Base-by-base conservation (phyloP, 2,797 vertebrate species). In the Pseudochaenichthys georgianus region DNA sequence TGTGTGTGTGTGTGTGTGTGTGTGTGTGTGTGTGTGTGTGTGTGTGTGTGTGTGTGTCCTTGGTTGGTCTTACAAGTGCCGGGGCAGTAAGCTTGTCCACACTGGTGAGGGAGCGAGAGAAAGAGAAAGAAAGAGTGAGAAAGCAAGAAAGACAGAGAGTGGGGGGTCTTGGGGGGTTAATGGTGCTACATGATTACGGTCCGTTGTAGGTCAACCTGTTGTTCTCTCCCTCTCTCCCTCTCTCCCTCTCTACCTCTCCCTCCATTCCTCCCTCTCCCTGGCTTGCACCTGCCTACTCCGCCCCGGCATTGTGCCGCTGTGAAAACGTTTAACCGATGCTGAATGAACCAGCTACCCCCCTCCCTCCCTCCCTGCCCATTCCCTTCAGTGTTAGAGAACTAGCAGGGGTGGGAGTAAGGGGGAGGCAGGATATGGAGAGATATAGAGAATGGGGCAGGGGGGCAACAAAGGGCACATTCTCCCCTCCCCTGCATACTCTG, bases 271-370 rank as follows among this genome's bases (percentile, higher is more conserved):
- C 82, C 82, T 85, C 85, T 80, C 70, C 73, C 87, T 84, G 83
- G 72, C 77, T 88, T 93, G 90, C 94, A 94, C 94, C 94, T 95
- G 94, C 93, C 91, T 92, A 90, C 91, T 94, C 92, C 90, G 88
- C 91, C 92, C 90, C 86, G 42, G 88, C 92, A 94, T 95, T 95
- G 96, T 95, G 95, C 94, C 82, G 95, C 96, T 97, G 96, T 97
- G 96, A 97, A 98, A 98, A 97, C 97, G 97, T 97, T 98, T 97
- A 97, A 97, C 95, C 93, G 96, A 95, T 95, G 93, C 94, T 97
- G 96, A 97, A 96, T 93, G 93, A 91, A 89, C 73, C 86, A 71
- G 80, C 71, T 85, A 66, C 71, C 83, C 88, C 75, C 83, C 69
- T 62, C 76, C 70, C 66, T 60, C 78, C 78, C 80, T 65, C 77